Conservation (phyloP, 2,113 vertebrate genomes). For the Narcine bancroftii region DNA sequence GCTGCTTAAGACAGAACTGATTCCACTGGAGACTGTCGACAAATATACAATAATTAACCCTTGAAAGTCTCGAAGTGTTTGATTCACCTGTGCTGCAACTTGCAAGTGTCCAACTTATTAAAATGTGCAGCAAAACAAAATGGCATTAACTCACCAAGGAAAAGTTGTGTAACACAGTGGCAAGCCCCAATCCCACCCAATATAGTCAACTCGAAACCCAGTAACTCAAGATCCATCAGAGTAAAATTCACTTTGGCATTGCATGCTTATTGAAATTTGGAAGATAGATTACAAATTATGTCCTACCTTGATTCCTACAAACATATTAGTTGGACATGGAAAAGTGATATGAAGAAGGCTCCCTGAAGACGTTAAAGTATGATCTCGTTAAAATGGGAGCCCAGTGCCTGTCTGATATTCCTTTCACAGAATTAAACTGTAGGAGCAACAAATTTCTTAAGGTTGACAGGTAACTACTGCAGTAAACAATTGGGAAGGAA, state of each 20-base stretch:
- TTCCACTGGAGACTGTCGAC: not conserved
- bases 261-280: not conserved
- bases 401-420: not conserved
- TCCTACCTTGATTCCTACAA: not conserved
- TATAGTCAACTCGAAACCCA: not conserved
- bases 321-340: not conserved
- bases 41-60: not conserved
- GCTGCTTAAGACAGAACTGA: not conserved
- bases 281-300: not conserved
- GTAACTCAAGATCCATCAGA: not conserved
- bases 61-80: not conserved
- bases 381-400: not conserved
- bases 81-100: not conserved
- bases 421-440: not conserved
- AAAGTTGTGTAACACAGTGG: not conserved
- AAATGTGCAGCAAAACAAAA: not conserved
- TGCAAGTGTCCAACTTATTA: not conserved
- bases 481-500: not conserved
- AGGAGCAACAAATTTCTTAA: not conserved
- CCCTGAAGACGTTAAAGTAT: not conserved
- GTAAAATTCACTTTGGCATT: not conserved
- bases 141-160: not conserved
- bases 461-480: not conserved
- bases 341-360: not conserved
- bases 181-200: not conserved